Evolutionary conservation across 23 tunicate genomes (phyloP).

Genomic region (Phallusia fumigata): DNA sequence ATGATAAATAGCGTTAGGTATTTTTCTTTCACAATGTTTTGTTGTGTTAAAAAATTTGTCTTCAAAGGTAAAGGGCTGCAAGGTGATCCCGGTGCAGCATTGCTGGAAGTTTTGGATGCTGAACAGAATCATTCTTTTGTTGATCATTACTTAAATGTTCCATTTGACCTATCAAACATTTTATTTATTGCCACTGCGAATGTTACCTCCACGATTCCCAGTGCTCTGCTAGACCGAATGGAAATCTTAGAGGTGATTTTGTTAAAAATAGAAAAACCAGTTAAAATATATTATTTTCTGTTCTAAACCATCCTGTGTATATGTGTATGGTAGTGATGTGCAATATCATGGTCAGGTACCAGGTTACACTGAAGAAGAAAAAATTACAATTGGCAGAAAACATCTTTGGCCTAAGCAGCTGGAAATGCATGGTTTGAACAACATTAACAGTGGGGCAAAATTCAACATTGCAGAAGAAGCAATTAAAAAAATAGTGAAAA

Average conservation of each 20-base stretch:
- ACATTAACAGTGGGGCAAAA: not conserved
- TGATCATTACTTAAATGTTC: conserved; percentile 63
- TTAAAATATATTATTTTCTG: not conserved
- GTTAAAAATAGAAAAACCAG: not conserved
- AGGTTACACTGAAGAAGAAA: conserved; percentile 69
- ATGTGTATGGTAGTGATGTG: not conserved
- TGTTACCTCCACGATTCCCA: conserved; percentile 28
- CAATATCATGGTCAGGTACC: conserved; percentile 29
- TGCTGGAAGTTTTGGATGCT: conserved; percentile 67
- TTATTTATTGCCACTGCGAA: conserved; percentile 68
- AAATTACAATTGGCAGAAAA: conserved; percentile 37
- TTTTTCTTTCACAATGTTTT: too few relatives aligned
- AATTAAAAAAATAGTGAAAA: conserved; percentile 17
- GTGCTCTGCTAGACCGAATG: conserved; percentile 61
- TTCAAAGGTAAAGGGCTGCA: conserved; percentile 56
- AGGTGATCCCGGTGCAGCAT: conserved; percentile 63
- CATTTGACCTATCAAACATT: conserved; percentile 60
- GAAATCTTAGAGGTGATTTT: conserved; percentile 48
- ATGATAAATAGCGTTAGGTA: too few relatives aligned
- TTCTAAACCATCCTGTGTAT: too few relatives aligned
- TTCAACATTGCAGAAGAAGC: conserved; percentile 31
- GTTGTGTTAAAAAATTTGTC: not conserved
- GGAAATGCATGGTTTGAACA: conserved; percentile 39
- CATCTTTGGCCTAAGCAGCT: conserved; percentile 68
- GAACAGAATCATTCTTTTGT: conserved; percentile 66